These are phyloP conservation scores for Pseudoips prasinana DNA, from an alignment of 2,888 invertebrate genomes.

Conservation along the genomic window DNA sequence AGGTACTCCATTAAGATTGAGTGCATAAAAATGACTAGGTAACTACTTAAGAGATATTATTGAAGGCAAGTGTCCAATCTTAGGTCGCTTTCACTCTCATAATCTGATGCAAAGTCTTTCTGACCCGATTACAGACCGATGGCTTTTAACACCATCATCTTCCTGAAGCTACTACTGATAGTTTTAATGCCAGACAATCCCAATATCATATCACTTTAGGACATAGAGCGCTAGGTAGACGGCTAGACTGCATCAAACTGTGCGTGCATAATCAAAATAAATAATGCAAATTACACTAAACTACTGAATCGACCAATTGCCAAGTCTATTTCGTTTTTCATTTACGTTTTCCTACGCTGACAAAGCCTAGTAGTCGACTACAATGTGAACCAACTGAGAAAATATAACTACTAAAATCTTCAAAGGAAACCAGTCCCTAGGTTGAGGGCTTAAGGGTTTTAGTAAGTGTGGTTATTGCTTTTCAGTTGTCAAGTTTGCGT, in stretches of 20 bases:
- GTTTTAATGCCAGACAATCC: too few relatives aligned
- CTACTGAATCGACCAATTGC: constrained; percentile 43
- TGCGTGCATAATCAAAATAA: constrained; percentile 40
- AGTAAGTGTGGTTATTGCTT: constrained; percentile 46
- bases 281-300: constrained; percentile 42
- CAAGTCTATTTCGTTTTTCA: constrained; percentile 41
- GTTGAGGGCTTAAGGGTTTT: constrained; percentile 32
- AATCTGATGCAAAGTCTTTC: too few relatives aligned
- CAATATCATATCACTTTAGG: too few relatives aligned
- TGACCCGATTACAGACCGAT: too few relatives aligned
- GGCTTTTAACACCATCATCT: too few relatives aligned
- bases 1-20: too few relatives aligned
- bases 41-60: too few relatives aligned
- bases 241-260: constrained; percentile 25
- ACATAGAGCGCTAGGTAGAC: constrained; percentile 1
- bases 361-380: constrained; percentile 27
- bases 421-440: constrained; percentile 32
- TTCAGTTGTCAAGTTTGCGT: constrained; percentile 50
- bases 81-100: too few relatives aligned
- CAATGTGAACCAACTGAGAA: constrained; percentile 10
- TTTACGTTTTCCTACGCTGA: constrained; percentile 34
- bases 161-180: too few relatives aligned
- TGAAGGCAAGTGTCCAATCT: too few relatives aligned
- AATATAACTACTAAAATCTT: constrained; percentile 10
- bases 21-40: too few relatives aligned